Conservation (phyloP, 2,113 vertebrate species). For the Amblyornis subalaris region DNA sequence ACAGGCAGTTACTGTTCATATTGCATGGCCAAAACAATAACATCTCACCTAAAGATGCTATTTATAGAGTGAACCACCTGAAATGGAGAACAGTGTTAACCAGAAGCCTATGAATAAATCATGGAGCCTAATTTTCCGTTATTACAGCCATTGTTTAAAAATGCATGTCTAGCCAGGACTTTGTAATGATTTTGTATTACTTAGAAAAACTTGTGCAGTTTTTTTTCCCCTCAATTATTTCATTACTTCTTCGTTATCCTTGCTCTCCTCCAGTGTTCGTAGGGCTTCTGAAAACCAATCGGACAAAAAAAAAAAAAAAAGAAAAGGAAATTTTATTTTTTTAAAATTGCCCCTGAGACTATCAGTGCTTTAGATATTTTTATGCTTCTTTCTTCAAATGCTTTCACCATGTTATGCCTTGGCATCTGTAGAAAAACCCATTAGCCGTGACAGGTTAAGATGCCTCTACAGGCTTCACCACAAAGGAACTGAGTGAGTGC, state of each 20-base stretch:
- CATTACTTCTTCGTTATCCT: slow-evolving; percentile 54
- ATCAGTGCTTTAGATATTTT: slow-evolving; percentile 42
- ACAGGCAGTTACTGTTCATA: neutral
- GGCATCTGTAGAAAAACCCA: slow-evolving; percentile 53
- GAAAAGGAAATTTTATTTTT: neutral
- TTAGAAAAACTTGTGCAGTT: slow-evolving; percentile 66
- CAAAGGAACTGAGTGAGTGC: slow-evolving; percentile 47
- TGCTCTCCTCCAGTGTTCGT: neutral
- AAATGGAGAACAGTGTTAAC: slow-evolving; percentile 63
- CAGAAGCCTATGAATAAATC: slow-evolving; percentile 77
- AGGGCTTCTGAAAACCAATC: slow-evolving; percentile 6
- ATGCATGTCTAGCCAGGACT: slow-evolving; percentile 70
- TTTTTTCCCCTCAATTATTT: slow-evolving; percentile 30
- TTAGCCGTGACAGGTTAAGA: slow-evolving; percentile 67
- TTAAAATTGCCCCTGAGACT: neutral
- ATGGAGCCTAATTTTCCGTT: slow-evolving; percentile 78
- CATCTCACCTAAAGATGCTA: slow-evolving; percentile 52
- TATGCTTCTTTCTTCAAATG: slow-evolving; percentile 45
- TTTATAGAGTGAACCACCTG: slow-evolving; percentile 64
- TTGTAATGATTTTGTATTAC: slow-evolving; percentile 72
- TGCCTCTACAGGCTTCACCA: slow-evolving; percentile 35
- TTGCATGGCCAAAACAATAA: neutral
- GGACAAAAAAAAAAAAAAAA: neutral
- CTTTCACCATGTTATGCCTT: slow-evolving; percentile 55
- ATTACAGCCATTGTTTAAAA: slow-evolving; percentile 78